Evolutionary conservation across 2,888 invertebrate species (phyloP).

Genomic region (Lumbricus terrestris): DNA sequence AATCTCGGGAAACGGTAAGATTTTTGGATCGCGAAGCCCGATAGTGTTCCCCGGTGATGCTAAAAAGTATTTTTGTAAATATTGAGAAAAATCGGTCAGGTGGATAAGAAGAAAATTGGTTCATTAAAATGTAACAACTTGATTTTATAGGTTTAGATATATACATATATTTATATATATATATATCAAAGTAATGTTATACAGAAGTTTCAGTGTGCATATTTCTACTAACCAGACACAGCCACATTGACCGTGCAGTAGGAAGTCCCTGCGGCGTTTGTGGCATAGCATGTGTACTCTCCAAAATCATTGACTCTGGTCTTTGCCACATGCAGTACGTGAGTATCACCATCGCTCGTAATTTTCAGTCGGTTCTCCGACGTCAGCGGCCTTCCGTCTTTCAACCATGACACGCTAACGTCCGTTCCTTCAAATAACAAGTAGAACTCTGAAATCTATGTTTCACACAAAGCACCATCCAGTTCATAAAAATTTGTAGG

Average conservation of each 20-base stretch:
- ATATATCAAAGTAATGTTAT: no score
- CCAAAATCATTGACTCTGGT: constrained; percentile 30
- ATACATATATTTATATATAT: no score
- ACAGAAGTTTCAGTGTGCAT: neutral
- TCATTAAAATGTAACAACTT: no score
- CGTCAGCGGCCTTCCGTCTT: constrained; percentile 39
- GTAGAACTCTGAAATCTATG: neutral
- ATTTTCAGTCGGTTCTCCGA: constrained; percentile 28
- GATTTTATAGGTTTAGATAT: no score
- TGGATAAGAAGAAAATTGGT: no score
- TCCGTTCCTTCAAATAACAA: constrained; percentile 29
- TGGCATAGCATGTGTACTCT: constrained; percentile 39
- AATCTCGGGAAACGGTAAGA: no score
- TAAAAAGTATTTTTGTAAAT: no score
- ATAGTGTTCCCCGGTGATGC: no score
- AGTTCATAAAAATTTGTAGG: no score
- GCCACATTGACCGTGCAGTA: constrained; percentile 34
- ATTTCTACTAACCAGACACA: constrained; percentile 13
- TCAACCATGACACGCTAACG: constrained; percentile 40
- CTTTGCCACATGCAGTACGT: constrained; percentile 27
- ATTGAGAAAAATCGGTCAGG: no score
- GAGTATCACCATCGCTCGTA: constrained; percentile 26
- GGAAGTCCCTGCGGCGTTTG: constrained; percentile 39
- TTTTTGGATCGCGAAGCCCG: no score
- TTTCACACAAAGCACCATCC: no score